A percentile compares a stretch with the other conserved stretches of the same genome.
Conservation (phyloP, 2,113 vertebrate genomes). For the Pomatorhinus ruficollis region DNA sequence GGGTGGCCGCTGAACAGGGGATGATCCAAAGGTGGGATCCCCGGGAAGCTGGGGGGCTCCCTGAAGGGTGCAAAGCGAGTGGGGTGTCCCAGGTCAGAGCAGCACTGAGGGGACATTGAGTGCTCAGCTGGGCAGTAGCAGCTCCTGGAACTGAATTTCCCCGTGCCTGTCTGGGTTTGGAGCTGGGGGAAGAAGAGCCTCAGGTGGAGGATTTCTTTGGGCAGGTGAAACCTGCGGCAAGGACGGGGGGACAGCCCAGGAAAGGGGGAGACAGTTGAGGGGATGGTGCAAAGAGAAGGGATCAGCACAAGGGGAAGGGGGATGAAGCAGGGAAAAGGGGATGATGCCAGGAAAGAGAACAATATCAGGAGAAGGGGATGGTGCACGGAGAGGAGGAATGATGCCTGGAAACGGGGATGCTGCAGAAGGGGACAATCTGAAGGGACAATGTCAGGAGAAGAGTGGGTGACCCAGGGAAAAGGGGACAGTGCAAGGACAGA, state of each 20-base stretch:
- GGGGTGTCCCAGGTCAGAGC: neutral
- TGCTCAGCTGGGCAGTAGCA: neutral
- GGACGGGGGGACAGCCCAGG: neutral
- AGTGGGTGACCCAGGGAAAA: too few relatives aligned
- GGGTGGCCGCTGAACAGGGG: neutral
- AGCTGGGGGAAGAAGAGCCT: neutral
- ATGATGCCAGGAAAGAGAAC: neutral
- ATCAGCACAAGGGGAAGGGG: too few relatives aligned
- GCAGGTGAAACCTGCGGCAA: neutral
- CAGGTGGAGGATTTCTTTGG: neutral
- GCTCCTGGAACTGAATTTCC: rapidly evolving
- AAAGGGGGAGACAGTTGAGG: neutral
- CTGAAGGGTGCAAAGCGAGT: neutral
- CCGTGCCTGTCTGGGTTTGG: neutral
- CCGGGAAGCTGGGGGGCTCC: neutral
- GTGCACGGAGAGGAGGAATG: too few relatives aligned
- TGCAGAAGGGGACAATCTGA: too few relatives aligned
- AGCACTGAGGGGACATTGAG: rapidly evolving
- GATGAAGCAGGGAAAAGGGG: neutral
- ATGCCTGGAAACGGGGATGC: too few relatives aligned
- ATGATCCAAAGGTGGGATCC: neutral
- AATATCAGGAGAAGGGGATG: neutral
- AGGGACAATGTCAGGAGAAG: too few relatives aligned
- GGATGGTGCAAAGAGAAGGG: neutral
- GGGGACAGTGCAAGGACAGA: too few relatives aligned